Percentiles rank a stretch among this genome's conserved stretches.
These are phyloP conservation scores for Eugnorisma glareosa DNA, from an alignment of 2,888 invertebrate genomes.

Conservation along the genomic window DNA sequence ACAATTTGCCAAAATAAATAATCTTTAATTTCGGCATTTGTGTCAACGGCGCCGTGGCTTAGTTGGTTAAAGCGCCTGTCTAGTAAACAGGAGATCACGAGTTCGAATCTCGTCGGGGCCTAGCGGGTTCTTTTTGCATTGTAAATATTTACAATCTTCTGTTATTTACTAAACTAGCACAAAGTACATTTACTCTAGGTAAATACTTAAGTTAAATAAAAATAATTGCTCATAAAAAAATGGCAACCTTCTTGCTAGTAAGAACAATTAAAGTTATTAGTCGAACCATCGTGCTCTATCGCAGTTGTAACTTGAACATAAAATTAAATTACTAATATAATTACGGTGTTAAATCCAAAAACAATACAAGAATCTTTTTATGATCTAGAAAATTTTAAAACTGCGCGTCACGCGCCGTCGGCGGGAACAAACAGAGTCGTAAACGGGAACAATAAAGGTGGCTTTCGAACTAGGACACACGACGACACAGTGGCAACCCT, in stretches of 20 bases:
- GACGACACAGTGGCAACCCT: slow-evolving; percentile 62
- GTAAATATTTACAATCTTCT: slow-evolving; percentile 1
- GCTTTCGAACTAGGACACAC: slow-evolving; percentile 63
- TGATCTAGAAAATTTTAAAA: slow-evolving; percentile 66
- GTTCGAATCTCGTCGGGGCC: slow-evolving; percentile 82
- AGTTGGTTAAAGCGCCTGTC: slow-evolving; percentile 90
- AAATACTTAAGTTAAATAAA: not conserved
- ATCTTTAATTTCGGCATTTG: not conserved
- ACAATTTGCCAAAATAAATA: not conserved
- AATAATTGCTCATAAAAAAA: slow-evolving; percentile 3
- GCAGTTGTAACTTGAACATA: slow-evolving; percentile 32
- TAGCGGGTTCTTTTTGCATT: slow-evolving; percentile 44
- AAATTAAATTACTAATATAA: slow-evolving; percentile 63
- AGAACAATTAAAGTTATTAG: slow-evolving; percentile 21
- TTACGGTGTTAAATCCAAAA: slow-evolving; percentile 62
- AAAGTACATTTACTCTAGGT: not conserved
- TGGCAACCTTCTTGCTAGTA: slow-evolving; percentile 8
- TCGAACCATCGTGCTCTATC: not conserved
- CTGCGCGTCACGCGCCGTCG: slow-evolving; percentile 76
- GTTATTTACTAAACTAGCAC: too few species aligned
- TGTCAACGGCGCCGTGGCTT: slow-evolving; percentile 84
- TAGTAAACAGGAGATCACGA: slow-evolving; percentile 89
- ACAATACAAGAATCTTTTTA: slow-evolving; percentile 65
- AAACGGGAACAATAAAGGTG: slow-evolving; percentile 77
- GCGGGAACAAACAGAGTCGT: slow-evolving; percentile 77